phyloP scores from a whole-genome alignment of 2,797 vertebrate species.

The Falco concolor region DNA sequence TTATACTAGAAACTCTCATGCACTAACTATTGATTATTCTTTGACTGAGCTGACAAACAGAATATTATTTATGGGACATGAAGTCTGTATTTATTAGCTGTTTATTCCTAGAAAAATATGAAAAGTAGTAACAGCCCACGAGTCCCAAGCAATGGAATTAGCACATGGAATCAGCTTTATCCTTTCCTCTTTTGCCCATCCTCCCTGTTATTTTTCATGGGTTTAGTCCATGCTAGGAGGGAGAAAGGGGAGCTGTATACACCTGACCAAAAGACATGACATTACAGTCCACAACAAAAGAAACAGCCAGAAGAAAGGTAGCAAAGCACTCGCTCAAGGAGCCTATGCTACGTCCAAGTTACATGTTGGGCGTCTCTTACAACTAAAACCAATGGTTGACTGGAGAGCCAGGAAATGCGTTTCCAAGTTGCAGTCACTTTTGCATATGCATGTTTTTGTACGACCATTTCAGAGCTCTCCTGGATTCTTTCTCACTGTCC shows the following conservation, averaged over 20 bases:
- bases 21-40: background rate
- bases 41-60: background rate
- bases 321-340: background rate
- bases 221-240: background rate
- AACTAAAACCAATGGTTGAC: background rate
- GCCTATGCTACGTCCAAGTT: rapidly evolving
- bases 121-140: background rate
- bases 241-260: background rate
- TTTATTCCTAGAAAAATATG: background rate
- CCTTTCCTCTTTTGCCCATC: background rate
- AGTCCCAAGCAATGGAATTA: background rate
- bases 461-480: background rate
- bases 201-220: background rate
- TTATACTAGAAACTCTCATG: background rate
- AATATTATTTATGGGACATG: background rate
- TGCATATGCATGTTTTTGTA: rapidly evolving
- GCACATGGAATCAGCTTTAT: background rate
- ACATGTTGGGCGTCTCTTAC: background rate
- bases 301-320: background rate
- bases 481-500: background rate
- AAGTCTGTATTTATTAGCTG: background rate
- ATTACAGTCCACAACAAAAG: background rate
- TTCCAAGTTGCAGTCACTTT: background rate
- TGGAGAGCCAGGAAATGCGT: background rate
- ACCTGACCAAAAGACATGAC: background rate